Evolutionary conservation across 2,797 vertebrate species (phyloP).

Genomic region (Malurus leucopterus): DNA sequence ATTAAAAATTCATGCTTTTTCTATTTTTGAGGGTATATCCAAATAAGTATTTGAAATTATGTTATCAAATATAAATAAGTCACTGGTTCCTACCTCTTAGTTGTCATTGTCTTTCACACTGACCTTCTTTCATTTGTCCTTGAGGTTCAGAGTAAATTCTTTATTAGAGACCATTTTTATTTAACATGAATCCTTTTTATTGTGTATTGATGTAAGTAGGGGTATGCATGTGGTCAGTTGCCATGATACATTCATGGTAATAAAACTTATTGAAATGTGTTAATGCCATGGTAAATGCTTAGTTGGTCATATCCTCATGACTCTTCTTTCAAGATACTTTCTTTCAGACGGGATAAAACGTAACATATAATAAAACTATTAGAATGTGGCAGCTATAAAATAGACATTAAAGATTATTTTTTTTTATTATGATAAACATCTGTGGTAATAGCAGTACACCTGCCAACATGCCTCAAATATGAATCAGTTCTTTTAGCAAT

Average conservation of each 20-base stretch:
- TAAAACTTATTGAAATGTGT: background rate
- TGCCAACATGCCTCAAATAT: background rate
- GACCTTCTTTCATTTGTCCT: background rate
- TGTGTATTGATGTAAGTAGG: background rate
- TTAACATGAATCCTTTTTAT: background rate
- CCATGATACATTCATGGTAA: background rate
- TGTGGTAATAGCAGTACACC: background rate
- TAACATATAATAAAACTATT: background rate
- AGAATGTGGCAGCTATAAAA: background rate
- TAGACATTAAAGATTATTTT: background rate
- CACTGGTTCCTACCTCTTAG: background rate
- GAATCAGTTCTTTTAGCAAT: background rate
- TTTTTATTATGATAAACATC: background rate
- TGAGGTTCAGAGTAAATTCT: background rate
- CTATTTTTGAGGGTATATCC: background rate
- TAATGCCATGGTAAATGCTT: background rate
- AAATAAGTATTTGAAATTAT: background rate
- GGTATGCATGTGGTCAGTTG: background rate
- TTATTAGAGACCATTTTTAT: background rate
- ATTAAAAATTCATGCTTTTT: background rate
- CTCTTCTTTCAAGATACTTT: slow-evolving; percentile 25
- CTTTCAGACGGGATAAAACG: background rate
- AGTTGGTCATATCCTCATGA: background rate
- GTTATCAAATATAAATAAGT: background rate
- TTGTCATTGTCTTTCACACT: background rate